Conservation (phyloP, 2,113 vertebrate species). For the Hippocampus zosterae region DNA sequence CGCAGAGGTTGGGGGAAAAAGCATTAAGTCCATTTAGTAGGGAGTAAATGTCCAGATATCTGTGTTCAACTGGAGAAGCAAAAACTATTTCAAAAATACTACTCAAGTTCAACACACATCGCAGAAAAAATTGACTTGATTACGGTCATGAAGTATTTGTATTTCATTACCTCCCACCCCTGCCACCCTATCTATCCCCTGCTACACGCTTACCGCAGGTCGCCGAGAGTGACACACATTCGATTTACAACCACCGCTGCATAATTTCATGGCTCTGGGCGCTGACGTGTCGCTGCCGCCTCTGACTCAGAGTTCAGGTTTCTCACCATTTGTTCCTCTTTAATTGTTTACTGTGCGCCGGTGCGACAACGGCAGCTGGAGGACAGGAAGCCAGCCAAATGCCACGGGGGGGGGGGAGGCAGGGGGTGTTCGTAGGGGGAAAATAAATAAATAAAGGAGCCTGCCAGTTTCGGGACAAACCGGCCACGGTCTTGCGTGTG, state of each 20-base stretch:
- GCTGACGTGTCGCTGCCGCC: constrained; percentile 55
- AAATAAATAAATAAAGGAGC: constrained; percentile 20
- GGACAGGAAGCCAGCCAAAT: constrained; percentile 57
- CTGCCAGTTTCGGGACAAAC: constrained; percentile 31
- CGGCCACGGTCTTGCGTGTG: constrained; percentile 42
- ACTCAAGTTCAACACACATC: too few species aligned
- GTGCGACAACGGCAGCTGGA: constrained; percentile 60
- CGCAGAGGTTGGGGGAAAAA: background rate
- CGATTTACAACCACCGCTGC: constrained; percentile 65
- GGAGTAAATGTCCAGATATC: background rate
- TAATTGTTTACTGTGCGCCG: constrained; percentile 69
- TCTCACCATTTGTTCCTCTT: constrained; percentile 72
- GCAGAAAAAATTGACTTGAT: too few species aligned
- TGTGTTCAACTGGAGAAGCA: background rate
- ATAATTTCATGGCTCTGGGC: constrained; percentile 52
- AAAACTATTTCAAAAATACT: background rate
- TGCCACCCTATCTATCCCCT: too few species aligned
- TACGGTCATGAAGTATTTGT: too few species aligned
- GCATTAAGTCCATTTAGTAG: background rate
- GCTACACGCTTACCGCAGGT: background rate
- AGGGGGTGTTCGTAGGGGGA: background rate
- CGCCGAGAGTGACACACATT: background rate
- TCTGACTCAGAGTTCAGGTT: constrained; percentile 72
- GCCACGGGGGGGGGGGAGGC: constrained; percentile 32
- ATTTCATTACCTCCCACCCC: too few species aligned